phyloP scores from a whole-genome alignment of 2,113 vertebrate species.

The Oreochromis aureus region DNA sequence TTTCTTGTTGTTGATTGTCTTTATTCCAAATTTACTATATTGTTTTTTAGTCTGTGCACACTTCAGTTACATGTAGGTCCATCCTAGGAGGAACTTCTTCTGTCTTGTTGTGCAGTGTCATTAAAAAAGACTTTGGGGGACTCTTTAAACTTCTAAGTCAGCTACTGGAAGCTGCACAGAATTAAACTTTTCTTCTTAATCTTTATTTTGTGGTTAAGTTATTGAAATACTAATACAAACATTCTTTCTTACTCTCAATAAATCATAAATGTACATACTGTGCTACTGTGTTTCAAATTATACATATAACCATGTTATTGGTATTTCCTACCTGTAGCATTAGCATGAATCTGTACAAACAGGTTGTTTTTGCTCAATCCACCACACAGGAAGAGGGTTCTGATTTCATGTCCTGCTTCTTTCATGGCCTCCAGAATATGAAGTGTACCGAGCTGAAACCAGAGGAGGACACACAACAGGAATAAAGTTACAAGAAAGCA shows the following conservation, averaged over 20 bases:
- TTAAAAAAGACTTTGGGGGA: background rate
- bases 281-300: background rate
- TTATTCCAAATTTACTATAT: background rate
- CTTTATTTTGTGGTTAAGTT: fast-evolving
- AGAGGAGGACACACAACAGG: background rate
- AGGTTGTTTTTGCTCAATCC: constrained; percentile 94
- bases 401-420: constrained; percentile 82
- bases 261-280: background rate
- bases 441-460: constrained; percentile 84
- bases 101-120: background rate
- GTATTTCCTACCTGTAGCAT: constrained; percentile 78
- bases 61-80: background rate
- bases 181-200: background rate
- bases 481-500: background rate
- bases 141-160: background rate
- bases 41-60: background rate
- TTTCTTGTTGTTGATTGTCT: background rate
- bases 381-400: constrained; percentile 87
- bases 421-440: constrained; percentile 88
- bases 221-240: background rate
- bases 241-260: background rate
- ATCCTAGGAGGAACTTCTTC: background rate
- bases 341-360: constrained; percentile 90
- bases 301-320: background rate
- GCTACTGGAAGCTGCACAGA: background rate